A percentile compares a stretch with the other conserved stretches of the same genome.
These are phyloP conservation scores for Synanthedon vespiformis DNA, from an alignment of 2,888 invertebrate genomes.

Conservation along the genomic window DNA sequence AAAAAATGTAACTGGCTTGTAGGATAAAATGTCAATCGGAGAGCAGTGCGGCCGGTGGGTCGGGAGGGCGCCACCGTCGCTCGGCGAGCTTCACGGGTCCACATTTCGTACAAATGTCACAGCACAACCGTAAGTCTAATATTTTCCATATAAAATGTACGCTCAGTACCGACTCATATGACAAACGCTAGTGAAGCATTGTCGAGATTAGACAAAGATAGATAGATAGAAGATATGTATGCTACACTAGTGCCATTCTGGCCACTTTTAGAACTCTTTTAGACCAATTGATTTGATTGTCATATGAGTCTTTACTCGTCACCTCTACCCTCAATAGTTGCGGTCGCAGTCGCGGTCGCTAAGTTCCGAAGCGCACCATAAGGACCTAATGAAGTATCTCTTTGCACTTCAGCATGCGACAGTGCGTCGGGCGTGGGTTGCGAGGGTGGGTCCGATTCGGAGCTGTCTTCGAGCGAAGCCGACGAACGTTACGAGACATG, in stretches of 20 bases:
- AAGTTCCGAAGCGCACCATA: too few relatives aligned
- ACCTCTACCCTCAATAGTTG: too few relatives aligned
- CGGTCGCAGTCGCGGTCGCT: too few relatives aligned
- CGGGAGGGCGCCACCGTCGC: constrained; percentile 38
- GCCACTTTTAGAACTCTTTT: too few relatives aligned
- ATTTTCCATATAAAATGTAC: neutral
- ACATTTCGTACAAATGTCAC: constrained; percentile 19
- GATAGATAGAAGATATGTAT: too few relatives aligned
- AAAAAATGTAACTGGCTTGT: neutral
- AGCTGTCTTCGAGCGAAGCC: constrained; percentile 71
- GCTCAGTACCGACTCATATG: too few relatives aligned
- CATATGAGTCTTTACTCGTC: too few relatives aligned
- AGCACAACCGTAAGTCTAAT: constrained; percentile 25
- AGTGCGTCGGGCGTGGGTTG: too few relatives aligned
- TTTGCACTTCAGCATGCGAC: neutral
- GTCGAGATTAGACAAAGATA: too few relatives aligned
- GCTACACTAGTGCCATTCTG: too few relatives aligned
- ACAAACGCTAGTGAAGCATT: too few relatives aligned
- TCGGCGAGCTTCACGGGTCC: constrained; percentile 64
- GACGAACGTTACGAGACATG: constrained; percentile 94
- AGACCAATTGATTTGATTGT: too few relatives aligned
- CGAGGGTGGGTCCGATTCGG: constrained; percentile 41
- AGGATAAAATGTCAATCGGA: constrained; percentile 16
- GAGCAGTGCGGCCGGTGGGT: constrained; percentile 8
- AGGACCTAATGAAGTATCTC: neutral